Conservation (phyloP, 2,888 invertebrate genomes). For the Lymantria dispar region DNA sequence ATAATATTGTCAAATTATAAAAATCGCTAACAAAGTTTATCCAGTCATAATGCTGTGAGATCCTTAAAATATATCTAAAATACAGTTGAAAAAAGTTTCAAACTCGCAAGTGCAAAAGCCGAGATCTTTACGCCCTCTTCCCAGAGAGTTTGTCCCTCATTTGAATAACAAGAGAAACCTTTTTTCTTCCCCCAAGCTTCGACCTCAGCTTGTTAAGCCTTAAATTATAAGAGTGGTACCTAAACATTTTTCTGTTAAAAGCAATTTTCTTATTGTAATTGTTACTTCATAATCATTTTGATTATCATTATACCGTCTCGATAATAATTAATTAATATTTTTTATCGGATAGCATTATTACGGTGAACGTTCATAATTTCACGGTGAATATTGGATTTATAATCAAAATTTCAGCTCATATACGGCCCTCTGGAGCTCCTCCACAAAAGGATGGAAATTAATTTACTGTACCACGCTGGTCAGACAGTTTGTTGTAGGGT, state of each 20-base stretch:
- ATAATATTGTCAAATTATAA: slow-evolving; percentile 1
- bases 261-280: background rate
- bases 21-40: slow-evolving; percentile 14
- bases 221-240: slow-evolving; percentile 23
- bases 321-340: too few relatives aligned
- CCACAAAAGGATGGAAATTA: too few relatives aligned
- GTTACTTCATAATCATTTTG: background rate
- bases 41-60: slow-evolving; percentile 15
- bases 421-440: too few relatives aligned
- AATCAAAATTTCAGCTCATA: too few relatives aligned
- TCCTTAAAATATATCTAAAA: slow-evolving; percentile 39
- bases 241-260: slow-evolving; percentile 1
- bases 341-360: too few relatives aligned
- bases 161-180: slow-evolving; percentile 75
- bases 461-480: too few relatives aligned
- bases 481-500: too few relatives aligned
- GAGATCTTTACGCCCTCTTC: slow-evolving; percentile 45
- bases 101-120: slow-evolving; percentile 51
- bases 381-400: too few relatives aligned
- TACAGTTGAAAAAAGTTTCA: slow-evolving; percentile 45
- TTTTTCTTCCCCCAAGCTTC: slow-evolving; percentile 45
- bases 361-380: too few relatives aligned
- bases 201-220: slow-evolving; percentile 11
- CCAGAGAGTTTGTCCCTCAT: slow-evolving; percentile 62
- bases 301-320: too few relatives aligned